These are phyloP conservation scores for Slavum lentiscoides DNA, from an alignment of 2,888 invertebrate genomes.

Conservation along the genomic window DNA sequence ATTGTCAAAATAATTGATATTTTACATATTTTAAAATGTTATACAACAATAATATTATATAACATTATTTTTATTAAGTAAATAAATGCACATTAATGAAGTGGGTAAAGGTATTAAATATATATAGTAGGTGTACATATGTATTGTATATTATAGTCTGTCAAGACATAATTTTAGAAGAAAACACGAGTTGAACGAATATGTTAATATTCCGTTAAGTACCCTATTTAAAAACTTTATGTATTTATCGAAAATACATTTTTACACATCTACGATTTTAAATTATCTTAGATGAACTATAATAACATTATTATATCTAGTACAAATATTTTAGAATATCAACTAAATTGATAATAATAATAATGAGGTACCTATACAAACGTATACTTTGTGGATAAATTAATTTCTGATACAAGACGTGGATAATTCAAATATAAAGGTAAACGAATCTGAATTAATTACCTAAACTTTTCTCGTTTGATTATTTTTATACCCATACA, in stretches of 20 bases:
- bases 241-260: conserved; percentile 14
- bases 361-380: conserved; percentile 14
- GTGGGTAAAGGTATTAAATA: not conserved
- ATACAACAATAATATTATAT: not conserved
- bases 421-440: not conserved
- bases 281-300: conserved; percentile 11
- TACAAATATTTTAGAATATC: conserved; percentile 32
- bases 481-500: not conserved
- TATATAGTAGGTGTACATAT: not conserved
- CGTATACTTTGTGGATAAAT: conserved; percentile 19
- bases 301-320: conserved; percentile 1
- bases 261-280: conserved; percentile 6
- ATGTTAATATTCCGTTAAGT: not conserved
- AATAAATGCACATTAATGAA: conserved; percentile 7
- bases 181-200: not conserved
- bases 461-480: not conserved
- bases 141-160: not conserved
- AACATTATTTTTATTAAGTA: not conserved
- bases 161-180: not conserved
- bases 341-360: conserved; percentile 5
- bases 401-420: not conserved
- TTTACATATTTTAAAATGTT: conserved; percentile 9
- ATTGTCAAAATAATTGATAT: conserved; percentile 2
- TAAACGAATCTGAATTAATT: not conserved
- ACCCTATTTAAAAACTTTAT: not conserved